A percentile compares a stretch with the other conserved stretches of the same genome.
Evolutionary conservation across 2,888 invertebrate genomes (phyloP).

Genomic region (Oscheius onirici): DNA sequence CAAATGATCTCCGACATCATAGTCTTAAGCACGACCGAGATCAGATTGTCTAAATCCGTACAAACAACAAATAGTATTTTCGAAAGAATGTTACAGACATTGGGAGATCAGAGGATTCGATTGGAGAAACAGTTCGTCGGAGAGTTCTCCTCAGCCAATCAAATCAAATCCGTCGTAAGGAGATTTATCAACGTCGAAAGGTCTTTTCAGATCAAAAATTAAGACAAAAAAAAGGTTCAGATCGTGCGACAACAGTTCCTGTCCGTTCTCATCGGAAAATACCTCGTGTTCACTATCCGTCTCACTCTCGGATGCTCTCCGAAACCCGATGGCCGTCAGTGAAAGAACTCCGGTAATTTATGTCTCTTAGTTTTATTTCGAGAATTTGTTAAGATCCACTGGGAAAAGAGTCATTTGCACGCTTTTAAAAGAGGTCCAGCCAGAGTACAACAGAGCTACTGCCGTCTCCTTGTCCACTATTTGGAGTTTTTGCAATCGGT

Average conservation of each 20-base stretch:
- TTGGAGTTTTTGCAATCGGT: constrained; percentile 13
- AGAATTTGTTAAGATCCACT: not conserved
- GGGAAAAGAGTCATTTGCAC: not conserved
- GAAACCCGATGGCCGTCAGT: constrained; percentile 1
- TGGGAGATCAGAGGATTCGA: not conserved
- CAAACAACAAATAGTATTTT: not conserved
- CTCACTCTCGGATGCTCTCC: constrained; percentile 12
- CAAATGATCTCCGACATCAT: too few species aligned
- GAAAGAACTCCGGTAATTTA: constrained; percentile 21
- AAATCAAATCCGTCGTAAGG: not conserved
- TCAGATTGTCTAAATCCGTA: not conserved
- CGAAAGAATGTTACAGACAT: not conserved
- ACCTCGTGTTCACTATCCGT: not conserved
- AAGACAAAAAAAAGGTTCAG: not conserved
- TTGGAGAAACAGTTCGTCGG: not conserved
- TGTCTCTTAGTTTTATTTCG: too few species aligned
- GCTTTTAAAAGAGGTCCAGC: not conserved
- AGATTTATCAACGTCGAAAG: not conserved
- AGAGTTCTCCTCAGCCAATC: not conserved
- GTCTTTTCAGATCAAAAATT: not conserved
- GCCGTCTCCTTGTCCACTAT: constrained; percentile 24
- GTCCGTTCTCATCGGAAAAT: not conserved
- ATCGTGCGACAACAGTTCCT: constrained; percentile 7
- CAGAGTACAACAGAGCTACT: not conserved
- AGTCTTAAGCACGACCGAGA: too few species aligned